Evolutionary conservation across 2,888 invertebrate species (phyloP), one percentile per base, ranked within the genome.

Genomic region (Malachius bipustulatus): DNA sequence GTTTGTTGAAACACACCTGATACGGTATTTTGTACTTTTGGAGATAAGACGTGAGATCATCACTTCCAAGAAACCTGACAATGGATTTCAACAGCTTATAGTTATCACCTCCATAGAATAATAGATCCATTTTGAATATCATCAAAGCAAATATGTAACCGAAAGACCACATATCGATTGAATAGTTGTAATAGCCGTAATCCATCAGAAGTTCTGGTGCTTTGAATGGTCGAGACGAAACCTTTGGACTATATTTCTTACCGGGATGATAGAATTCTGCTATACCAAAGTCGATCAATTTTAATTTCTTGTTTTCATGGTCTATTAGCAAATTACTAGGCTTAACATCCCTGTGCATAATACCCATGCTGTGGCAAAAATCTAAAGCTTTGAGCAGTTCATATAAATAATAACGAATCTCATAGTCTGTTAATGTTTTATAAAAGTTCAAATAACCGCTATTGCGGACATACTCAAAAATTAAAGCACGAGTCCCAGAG

Each of bases 281-380:
- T 62, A 99, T 70, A 46, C 98, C 98, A 98, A 98, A 98, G 71
- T 98, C 98, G 60, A 98, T 99, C 51, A 98, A 77, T 61, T 97
- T 83, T 62, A 98, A 71, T 73, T 94, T 96, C 66, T 93, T 81
- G 69, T 91, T 94, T 71, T 97, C 96, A 68, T 98, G 97, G 69
- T 98, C 98, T 61, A 98, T 99, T 97, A 98, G 98, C 46, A 99
- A 97, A 70, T 99, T 98, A 69, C 98, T 98, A 56, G 98, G 98
- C 69, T 98, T 98, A 39, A 98, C 97, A 71, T 98, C 98, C 67
- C 97, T 57, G 37, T 98, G 98, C 98, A 98, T 98, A 58, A 98
- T 97, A 56, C 98, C 98, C 94, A 96, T 94, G 73, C 96, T 96
- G 70, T 98, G 98, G 74, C 97, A 98, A 66, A 90, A 99, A 69